A percentile compares a stretch with the other conserved stretches of the same genome.
phyloP scores from a whole-genome alignment of 2,797 vertebrate genomes.

The Mormyrus hasselquistii region DNA sequence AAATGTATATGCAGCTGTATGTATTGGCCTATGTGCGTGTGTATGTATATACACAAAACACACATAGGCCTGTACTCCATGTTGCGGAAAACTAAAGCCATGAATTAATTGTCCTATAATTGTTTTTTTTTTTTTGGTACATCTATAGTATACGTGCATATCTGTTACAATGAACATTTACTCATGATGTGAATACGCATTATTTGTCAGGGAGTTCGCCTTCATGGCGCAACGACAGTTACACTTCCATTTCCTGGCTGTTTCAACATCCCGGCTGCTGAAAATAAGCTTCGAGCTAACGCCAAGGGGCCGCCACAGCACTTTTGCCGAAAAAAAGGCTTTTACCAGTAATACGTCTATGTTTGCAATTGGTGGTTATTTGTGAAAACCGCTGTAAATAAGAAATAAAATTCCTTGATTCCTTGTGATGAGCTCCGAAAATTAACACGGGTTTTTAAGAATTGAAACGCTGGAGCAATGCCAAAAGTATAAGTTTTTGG shows the following conservation, averaged over 20 bases:
- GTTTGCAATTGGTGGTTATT: background rate
- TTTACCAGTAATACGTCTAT: background rate
- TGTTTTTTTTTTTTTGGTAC: background rate
- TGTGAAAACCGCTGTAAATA: background rate
- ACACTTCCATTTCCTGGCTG: background rate
- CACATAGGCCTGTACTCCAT: background rate
- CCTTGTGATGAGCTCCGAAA: background rate
- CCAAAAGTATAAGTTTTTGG: background rate
- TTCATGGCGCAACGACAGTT: background rate
- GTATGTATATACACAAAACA: background rate
- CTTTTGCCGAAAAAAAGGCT: background rate
- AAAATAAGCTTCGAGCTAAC: background rate
- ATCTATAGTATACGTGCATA: background rate
- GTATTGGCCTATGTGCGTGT: background rate
- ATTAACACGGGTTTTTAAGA: background rate
- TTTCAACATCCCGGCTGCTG: background rate
- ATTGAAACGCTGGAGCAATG: background rate
- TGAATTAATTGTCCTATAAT: background rate
- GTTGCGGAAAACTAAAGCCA: background rate
- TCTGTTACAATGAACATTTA: background rate
- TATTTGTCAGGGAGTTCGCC: background rate
- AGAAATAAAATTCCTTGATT: background rate
- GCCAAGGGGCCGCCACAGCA: background rate
- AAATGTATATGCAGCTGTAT: background rate
- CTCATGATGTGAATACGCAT: background rate